Evolutionary conservation across 2,888 invertebrate species (phyloP).

Genomic region (Sarcophaga subvicina): DNA sequence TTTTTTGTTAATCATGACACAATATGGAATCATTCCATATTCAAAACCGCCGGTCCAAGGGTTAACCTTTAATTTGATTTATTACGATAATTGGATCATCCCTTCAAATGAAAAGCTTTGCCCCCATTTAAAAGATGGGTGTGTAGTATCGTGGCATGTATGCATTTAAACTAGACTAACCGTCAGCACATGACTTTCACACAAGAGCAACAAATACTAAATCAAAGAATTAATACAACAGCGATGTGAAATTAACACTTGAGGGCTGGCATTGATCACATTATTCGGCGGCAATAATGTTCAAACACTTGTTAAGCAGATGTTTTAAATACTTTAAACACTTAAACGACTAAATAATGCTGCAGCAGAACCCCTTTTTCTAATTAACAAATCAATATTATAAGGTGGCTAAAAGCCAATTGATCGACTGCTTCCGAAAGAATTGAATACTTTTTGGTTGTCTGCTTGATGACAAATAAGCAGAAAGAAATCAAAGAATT

Average conservation of each 20-base stretch:
- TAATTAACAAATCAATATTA: constrained; percentile 33
- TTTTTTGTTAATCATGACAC: no score
- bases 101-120: no score
- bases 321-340: constrained; percentile 10
- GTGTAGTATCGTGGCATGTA: background rate
- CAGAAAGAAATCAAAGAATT: background rate
- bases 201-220: background rate
- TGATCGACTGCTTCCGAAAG: constrained; percentile 14
- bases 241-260: background rate
- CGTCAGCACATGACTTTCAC: background rate
- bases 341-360: background rate
- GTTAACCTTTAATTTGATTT: no score
- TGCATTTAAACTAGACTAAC: background rate
- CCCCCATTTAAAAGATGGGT: background rate
- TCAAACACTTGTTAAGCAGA: constrained; percentile 36
- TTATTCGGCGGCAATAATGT: background rate
- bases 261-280: constrained; percentile 3
- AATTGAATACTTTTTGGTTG: background rate
- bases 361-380: background rate
- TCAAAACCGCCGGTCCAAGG: no score
- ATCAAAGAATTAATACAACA: background rate
- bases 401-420: constrained; percentile 48
- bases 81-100: no score
- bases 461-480: constrained; percentile 31
- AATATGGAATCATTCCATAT: no score